Evolutionary conservation across 2,113 vertebrate species (phyloP).

Genomic region (Baryphthengus martii): DNA sequence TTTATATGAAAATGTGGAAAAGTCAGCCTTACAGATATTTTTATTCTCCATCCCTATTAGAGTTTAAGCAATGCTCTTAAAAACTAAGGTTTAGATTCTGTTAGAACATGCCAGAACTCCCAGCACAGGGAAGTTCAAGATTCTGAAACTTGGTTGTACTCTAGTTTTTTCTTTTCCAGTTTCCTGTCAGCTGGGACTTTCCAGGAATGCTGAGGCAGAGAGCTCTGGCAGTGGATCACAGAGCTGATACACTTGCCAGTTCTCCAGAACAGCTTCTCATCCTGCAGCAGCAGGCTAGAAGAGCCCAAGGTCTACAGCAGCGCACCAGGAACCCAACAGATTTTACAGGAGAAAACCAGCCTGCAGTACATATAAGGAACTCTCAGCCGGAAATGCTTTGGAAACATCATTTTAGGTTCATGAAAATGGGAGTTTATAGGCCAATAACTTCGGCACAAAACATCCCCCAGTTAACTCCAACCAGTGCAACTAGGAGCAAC

Average conservation of each 20-base stretch:
- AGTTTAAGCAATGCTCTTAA: neutral
- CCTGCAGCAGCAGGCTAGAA: neutral
- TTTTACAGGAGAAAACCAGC: neutral
- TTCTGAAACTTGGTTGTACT: neutral
- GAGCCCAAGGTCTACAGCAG: neutral
- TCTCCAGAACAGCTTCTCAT: neutral
- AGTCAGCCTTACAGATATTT: neutral
- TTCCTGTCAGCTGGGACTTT: conserved; percentile 4
- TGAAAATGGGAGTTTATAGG: neutral
- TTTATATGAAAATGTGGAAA: neutral
- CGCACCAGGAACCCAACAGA: neutral
- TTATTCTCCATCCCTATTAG: neutral
- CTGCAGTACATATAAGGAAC: neutral
- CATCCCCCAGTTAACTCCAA: neutral
- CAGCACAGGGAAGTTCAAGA: neutral
- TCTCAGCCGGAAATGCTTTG: neutral
- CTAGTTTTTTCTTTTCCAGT: neutral
- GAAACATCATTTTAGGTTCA: neutral
- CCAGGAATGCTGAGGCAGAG: neutral
- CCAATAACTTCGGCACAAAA: neutral
- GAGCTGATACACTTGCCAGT: neutral
- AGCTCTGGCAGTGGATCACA: neutral
- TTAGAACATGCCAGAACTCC: neutral
- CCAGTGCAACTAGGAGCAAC: neutral
- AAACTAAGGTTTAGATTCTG: neutral